These are phyloP conservation scores for Apogon hyalosoma DNA, from an alignment of 2,797 vertebrate genomes.

Conservation along the genomic window DNA sequence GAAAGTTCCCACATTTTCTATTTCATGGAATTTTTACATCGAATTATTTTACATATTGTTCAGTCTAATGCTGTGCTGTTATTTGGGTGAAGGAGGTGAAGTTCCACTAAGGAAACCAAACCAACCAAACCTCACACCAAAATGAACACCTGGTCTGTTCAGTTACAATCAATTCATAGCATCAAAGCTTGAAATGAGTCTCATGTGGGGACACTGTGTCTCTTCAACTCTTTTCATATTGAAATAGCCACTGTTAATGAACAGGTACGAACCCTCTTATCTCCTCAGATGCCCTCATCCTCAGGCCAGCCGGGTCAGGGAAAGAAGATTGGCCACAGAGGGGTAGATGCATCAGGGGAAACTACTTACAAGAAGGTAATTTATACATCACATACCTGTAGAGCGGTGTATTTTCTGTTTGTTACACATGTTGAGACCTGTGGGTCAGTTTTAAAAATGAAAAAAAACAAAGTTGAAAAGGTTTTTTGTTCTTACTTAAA, in stretches of 20 bases:
- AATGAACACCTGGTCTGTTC: slow-evolving; percentile 10
- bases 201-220: background rate
- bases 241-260: slow-evolving; percentile 11
- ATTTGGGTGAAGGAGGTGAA: background rate
- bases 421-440: background rate
- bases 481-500: no score
- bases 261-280: slow-evolving; percentile 16
- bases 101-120: background rate
- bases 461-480: background rate
- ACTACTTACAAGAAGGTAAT: slow-evolving; percentile 98
- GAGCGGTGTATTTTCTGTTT: background rate
- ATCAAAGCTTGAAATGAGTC: slow-evolving; percentile 19
- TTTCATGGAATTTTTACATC: background rate
- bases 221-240: slow-evolving; percentile 12
- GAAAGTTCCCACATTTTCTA: no score
- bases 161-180: background rate
- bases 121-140: background rate
- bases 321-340: slow-evolving; percentile 95
- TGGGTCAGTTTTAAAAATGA: background rate
- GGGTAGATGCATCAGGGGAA: slow-evolving; percentile 96
- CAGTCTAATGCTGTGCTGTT: background rate
- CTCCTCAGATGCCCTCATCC: slow-evolving; percentile 84
- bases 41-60: background rate
- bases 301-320: slow-evolving; percentile 89
- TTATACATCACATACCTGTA: background rate